A percentile compares a stretch with the other conserved stretches of the same genome.
phyloP scores from a whole-genome alignment of 1,140 invertebrate genomes.

The Daktulosphaira vitifoliae region DNA sequence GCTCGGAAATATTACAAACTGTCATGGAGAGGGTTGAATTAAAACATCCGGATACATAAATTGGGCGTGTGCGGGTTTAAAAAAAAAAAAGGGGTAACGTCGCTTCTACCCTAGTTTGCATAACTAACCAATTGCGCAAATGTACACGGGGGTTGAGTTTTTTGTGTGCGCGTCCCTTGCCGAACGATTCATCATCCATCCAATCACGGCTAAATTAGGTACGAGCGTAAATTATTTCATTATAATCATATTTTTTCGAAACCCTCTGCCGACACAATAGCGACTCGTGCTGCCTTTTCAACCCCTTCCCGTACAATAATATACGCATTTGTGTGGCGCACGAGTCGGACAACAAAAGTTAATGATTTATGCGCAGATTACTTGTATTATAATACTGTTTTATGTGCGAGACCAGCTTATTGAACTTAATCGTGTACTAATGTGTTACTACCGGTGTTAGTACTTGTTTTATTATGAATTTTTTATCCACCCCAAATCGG shows the following conservation, averaged over 20 bases:
- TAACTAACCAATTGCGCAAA: constrained; percentile 33
- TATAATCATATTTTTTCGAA: constrained; percentile 20
- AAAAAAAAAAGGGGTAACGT: constrained; percentile 23
- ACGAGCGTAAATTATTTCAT: constrained; percentile 32
- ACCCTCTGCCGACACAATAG: constrained; percentile 3
- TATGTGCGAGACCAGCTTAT: too few species aligned
- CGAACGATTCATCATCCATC: constrained; percentile 17
- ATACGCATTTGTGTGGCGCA: neutral
- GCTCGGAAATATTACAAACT: too few species aligned
- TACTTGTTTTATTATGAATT: constrained; percentile 10
- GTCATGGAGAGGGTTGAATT: too few species aligned
- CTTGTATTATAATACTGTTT: neutral
- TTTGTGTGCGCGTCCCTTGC: constrained; percentile 6
- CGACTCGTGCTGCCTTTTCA: too few species aligned
- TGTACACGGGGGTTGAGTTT: constrained; percentile 5
- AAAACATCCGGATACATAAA: neutral
- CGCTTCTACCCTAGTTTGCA: constrained; percentile 19
- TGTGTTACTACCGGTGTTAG: neutral
- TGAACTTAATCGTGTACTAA: neutral
- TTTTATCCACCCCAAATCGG: neutral
- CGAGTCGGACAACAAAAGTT: constrained; percentile 20
- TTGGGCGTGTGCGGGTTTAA: constrained; percentile 23
- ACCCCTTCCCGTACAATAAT: too few species aligned
- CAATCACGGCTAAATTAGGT: constrained; percentile 12
- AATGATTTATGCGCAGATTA: too few species aligned